Evolutionary conservation across 2,888 invertebrate species (phyloP).

Genomic region (Schizotus pectinicornis): DNA sequence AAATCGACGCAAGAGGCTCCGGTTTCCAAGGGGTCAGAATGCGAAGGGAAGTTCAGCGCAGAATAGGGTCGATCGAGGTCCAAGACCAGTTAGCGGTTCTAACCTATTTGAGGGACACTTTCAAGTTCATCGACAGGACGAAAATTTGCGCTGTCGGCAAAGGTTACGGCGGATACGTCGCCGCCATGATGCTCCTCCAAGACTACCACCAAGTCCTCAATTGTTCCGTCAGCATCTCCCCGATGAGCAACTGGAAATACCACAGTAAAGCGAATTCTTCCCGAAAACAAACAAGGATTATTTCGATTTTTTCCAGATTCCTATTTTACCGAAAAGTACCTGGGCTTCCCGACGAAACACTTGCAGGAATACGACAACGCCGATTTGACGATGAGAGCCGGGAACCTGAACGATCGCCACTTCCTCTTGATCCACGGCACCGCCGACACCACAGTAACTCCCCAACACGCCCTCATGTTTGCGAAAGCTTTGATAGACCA

Average conservation of each 20-base stretch:
- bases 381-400: slow-evolving; percentile 80
- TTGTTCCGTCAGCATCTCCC: slow-evolving; percentile 86
- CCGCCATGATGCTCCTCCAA: slow-evolving; percentile 79
- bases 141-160: slow-evolving; percentile 86
- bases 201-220: slow-evolving; percentile 79
- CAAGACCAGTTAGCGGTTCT: slow-evolving; percentile 67
- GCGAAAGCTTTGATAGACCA: slow-evolving; percentile 82
- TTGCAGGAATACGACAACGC: slow-evolving; percentile 74
- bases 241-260: slow-evolving; percentile 83
- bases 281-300: too few relatives aligned
- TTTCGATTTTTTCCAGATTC: slow-evolving; percentile 67
- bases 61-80: slow-evolving; percentile 68
- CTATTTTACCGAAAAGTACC: slow-evolving; percentile 88
- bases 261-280: slow-evolving; percentile 78
- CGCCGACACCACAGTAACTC: slow-evolving; percentile 84
- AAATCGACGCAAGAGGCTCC: slow-evolving; percentile 89
- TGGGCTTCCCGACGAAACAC: slow-evolving; percentile 75
- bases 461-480: slow-evolving; percentile 85
- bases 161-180: slow-evolving; percentile 89
- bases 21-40: slow-evolving; percentile 81
- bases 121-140: slow-evolving; percentile 80
- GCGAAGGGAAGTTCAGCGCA: slow-evolving; percentile 73
- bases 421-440: slow-evolving; percentile 81
- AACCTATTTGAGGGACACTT: slow-evolving; percentile 78
- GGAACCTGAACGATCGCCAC: slow-evolving; percentile 72